Conservation (phyloP, 2,888 invertebrate species). For the Pseudoips prasinana region DNA sequence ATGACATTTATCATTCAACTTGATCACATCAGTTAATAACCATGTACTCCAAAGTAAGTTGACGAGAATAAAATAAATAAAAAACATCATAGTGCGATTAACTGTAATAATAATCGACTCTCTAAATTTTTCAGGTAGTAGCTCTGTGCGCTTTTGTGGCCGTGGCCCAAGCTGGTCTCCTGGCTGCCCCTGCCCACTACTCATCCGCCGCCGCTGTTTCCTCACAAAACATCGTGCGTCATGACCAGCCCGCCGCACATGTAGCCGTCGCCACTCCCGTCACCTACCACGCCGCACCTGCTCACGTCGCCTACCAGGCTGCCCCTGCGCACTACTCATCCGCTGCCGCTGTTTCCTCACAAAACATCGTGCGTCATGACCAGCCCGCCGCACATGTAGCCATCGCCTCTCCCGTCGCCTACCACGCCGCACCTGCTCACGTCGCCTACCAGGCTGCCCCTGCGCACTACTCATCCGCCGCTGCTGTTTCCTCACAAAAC, state of each 20-base stretch:
- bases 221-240: constrained; percentile 57
- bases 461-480: constrained; percentile 34
- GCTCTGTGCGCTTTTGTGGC: constrained; percentile 39
- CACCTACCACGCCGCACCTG: too few relatives aligned
- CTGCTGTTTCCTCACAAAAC: too few relatives aligned
- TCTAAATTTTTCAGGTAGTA: constrained; percentile 29
- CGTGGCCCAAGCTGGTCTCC: constrained; percentile 40
- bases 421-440: constrained; percentile 13
- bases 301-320: too few relatives aligned
- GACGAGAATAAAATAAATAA: too few relatives aligned
- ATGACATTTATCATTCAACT: constrained; percentile 36
- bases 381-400: constrained; percentile 9
- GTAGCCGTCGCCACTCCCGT: constrained; percentile 6
- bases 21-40: constrained; percentile 35
- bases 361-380: too few relatives aligned
- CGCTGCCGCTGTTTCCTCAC: constrained; percentile 21
- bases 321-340: constrained; percentile 34
- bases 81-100: too few relatives aligned
- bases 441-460: constrained; percentile 24
- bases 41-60: constrained; percentile 41
- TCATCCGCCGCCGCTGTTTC: constrained; percentile 53
- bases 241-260: constrained; percentile 28
- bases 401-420: constrained; percentile 17
- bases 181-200: constrained; percentile 56
- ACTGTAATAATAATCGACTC: too few relatives aligned